Evolutionary conservation across 2,113 vertebrate genomes (phyloP).

Genomic region (Notothenia coriiceps): DNA sequence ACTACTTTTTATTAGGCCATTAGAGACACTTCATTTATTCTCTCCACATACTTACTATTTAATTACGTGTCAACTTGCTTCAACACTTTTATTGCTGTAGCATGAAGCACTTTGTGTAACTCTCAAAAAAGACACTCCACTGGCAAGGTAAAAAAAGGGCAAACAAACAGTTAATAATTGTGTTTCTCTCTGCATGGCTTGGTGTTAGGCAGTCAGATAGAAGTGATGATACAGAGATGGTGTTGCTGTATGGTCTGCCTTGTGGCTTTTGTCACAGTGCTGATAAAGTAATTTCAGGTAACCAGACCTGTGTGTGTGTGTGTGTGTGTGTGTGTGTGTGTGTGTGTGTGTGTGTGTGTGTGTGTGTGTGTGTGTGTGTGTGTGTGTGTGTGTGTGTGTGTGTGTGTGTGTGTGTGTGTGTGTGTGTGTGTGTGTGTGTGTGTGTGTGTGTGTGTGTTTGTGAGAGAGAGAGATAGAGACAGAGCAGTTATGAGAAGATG

Average conservation of each 20-base stretch:
- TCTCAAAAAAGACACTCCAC: neutral
- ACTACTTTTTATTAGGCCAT: slow-evolving; percentile 71
- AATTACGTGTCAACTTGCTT: slow-evolving; percentile 66
- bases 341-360: slow-evolving; percentile 19
- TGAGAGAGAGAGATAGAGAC: slow-evolving; percentile 2
- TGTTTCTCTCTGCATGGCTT: slow-evolving; percentile 40
- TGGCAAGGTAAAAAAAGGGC: neutral
- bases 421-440: slow-evolving; percentile 26
- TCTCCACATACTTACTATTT: slow-evolving; percentile 60
- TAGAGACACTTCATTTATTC: slow-evolving; percentile 64
- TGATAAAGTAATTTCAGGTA: slow-evolving; percentile 68
- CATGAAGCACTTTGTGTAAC: slow-evolving; percentile 41
- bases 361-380: too few relatives aligned
- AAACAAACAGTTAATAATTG: slow-evolving; percentile 34
- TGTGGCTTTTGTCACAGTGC: slow-evolving; percentile 60
- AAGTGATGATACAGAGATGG: slow-evolving; percentile 40
- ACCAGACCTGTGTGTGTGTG: slow-evolving; percentile 31
- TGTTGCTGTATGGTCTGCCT: slow-evolving; percentile 26
- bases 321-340: slow-evolving; percentile 19
- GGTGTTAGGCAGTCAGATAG: slow-evolving; percentile 36
- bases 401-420: slow-evolving; percentile 33
- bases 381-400: slow-evolving; percentile 12
- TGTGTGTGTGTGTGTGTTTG: slow-evolving; percentile 17
- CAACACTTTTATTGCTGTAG: slow-evolving; percentile 53
- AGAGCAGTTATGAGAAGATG: slow-evolving; percentile 70